Evolutionary conservation across 1,140 invertebrate genomes (phyloP).

Genomic region (Lasioglossum albipes): DNA sequence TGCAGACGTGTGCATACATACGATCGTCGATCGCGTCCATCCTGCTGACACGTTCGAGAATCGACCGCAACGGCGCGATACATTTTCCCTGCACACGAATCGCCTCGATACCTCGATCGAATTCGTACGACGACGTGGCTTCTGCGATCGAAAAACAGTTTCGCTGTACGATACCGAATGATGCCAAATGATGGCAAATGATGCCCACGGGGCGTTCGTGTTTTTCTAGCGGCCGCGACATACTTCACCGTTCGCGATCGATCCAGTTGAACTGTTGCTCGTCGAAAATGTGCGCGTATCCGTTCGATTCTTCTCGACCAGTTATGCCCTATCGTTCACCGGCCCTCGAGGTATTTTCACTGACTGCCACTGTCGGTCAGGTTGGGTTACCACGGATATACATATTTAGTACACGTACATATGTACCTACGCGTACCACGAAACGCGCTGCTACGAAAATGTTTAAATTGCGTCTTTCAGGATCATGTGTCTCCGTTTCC

Average conservation of each 20-base stretch:
- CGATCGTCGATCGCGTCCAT: constrained; percentile 30
- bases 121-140: neutral
- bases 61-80: neutral
- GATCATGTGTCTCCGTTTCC: constrained; percentile 14
- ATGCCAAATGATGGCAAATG: too few species aligned
- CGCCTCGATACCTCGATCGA: neutral
- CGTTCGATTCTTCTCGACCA: neutral
- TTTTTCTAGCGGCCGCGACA: constrained; percentile 16
- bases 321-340: neutral
- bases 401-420: neutral
- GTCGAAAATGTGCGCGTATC: neutral
- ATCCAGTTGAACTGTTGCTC: constrained; percentile 6
- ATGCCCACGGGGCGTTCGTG: neutral
- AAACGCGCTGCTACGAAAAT: neutral
- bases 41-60: constrained; percentile 15
- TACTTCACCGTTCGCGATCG: constrained; percentile 8
- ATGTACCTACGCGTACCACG: too few species aligned
- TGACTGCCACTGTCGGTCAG: constrained; percentile 26
- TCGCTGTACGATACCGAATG: too few species aligned
- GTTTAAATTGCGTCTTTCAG: neutral
- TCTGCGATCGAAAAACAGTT: neutral
- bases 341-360: constrained; percentile 26
- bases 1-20: constrained; percentile 31
- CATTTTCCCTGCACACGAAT: neutral
- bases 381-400: constrained; percentile 2